Base-by-base conservation (phyloP, 2,113 vertebrate genomes). In the Coracopsis vasa region DNA sequence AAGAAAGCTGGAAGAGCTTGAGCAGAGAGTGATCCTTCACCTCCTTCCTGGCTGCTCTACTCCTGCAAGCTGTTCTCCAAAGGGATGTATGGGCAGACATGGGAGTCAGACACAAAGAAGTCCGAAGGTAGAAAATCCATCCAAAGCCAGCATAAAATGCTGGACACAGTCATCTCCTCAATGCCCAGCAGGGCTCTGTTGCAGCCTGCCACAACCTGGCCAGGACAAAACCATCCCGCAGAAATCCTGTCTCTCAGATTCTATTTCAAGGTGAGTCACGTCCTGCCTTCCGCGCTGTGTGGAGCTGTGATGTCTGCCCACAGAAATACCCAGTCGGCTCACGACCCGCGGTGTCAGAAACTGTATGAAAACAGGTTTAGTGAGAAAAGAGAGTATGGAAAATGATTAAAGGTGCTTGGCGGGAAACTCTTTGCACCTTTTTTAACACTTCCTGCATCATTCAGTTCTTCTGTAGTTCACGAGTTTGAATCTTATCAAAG, bases 391-490 rank as follows among this genome's bases (percentile, higher is more conserved):
- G 56, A 71, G 67, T 37, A 54, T 0, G n/a, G 31, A 31, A 24
- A 58, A 84, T 61, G 82, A 95, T 92, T 88, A 94, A 95, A 90
- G 75, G 90, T 86, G 82, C 58, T 88, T 66, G 85, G 39, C 93
- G 95, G 79, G 62, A 93, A 78, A 33, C 10, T 93, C 92, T 85
- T 69, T 78, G 67, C 90, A 92, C 92, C 82, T 92, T 80, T 80
- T 88, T 41, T 41, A 93, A 78, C 75, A 64, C 60, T 95, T 86
- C 39, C 44, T 74, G 93, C 86, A 83, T 83, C 85, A 44, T 50
- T 82, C 78, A 19, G 24, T 25, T 85, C 60, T 85, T 89, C 78
- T 77, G 72, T 24, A 92, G 50, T 8, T 44, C 31, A 25, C 0
- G 28, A 84, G 64, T 50, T 44, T 5, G 51, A 72, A 71, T 90